Evolutionary conservation across 2,888 invertebrate genomes (phyloP).

Genomic region (Sphinx pinastri): DNA sequence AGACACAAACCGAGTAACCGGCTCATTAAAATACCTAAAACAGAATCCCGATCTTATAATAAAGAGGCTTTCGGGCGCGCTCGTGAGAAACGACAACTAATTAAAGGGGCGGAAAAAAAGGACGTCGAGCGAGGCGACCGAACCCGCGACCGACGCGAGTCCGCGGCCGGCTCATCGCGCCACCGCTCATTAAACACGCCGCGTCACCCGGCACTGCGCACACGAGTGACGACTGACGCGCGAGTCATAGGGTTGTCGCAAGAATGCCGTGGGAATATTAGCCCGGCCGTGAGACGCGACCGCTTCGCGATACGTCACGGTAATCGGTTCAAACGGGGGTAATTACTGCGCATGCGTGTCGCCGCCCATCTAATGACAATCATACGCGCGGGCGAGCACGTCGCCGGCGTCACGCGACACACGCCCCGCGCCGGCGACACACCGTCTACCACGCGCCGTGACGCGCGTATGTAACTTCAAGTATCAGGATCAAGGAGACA

Average conservation of each 20-base stretch:
- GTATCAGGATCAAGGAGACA: too few relatives aligned
- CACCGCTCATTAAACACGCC: not conserved
- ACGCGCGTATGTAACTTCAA: not conserved
- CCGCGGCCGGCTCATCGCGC: not conserved
- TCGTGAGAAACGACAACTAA: constrained; percentile 70
- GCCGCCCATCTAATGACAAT: not conserved
- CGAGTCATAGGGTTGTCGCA: not conserved
- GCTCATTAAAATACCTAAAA: constrained; percentile 77
- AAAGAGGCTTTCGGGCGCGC: constrained; percentile 44
- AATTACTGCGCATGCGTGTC: constrained; percentile 8
- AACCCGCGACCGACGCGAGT: not conserved
- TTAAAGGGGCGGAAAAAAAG: constrained; percentile 57
- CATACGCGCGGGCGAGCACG: not conserved
- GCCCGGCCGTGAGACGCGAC: not conserved
- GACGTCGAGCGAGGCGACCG: not conserved
- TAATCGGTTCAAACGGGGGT: not conserved
- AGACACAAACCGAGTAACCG: constrained; percentile 38
- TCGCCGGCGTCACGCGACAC: not conserved
- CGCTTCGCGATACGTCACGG: not conserved
- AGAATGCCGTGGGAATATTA: not conserved
- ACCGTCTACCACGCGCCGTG: not conserved
- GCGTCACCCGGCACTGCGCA: not conserved
- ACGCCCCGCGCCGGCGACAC: not conserved
- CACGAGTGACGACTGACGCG: not conserved
- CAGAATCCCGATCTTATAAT: constrained; percentile 57